Evolutionary conservation across 2,888 invertebrate genomes (phyloP), one percentile per base, ranked within the genome.

Genomic region (Metalampra italica): DNA sequence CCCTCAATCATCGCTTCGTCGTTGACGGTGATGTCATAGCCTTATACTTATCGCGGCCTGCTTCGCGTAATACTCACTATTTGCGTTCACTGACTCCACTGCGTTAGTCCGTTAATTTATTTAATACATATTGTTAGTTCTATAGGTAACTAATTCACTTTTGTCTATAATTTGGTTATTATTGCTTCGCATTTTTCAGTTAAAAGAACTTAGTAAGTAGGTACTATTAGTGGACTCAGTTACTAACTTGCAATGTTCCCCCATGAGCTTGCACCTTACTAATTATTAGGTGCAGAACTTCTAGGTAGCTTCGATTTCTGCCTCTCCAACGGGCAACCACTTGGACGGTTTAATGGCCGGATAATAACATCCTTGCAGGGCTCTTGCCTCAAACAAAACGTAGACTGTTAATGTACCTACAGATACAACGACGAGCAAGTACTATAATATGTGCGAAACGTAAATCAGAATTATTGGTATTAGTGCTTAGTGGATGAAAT

Each of bases 11-110:
- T 68, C 65, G 65, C 62, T 46, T 34, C 44, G 45, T 41, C 39
- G 45, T 44, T 63, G 65, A 60, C 67, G 75, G 73, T 85, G 83
- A 86, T 84, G 79, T 87, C 85, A 85, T 81, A 67, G 59, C 54
- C 63, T 66, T 72, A 70, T 30, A 44, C 51, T 50, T 51, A 51
- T 51, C 51, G 29, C 36, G 54, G 49, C 46, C 59, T 55, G 58
- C 57, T 8, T 39, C 14, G 37, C n/a, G 12, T 37, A 50, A 60
- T 62, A 65, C 59, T n/a, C n/a, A n/a, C n/a, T n/a, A n/a, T n/a
- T n/a, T n/a, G n/a, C n/a, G n/a, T n/a, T n/a, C n/a, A n/a, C n/a
- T n/a, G n/a, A n/a, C n/a, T 60, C 56, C 57, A 60, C 56, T 60
- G 59, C 58, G 60, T 62, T 68, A 64, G 57, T 62, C 64, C 52